A percentile compares a stretch with the other conserved stretches of the same genome.
Evolutionary conservation across 2,888 invertebrate genomes (phyloP).

Genomic region (Fragum fragum): DNA sequence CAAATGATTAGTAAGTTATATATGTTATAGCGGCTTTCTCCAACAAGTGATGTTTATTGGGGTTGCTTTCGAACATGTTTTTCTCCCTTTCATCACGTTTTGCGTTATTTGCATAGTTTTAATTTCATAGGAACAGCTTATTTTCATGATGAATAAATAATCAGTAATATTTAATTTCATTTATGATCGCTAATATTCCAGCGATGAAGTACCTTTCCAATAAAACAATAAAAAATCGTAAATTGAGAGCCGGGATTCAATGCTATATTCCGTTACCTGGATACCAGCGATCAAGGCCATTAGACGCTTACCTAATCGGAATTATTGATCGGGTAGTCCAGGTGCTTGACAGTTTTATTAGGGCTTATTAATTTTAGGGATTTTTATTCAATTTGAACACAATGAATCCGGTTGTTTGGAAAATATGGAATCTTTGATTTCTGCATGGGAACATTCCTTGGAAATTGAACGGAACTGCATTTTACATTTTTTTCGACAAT

Average conservation of each 20-base stretch:
- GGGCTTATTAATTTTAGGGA: conserved; percentile 60
- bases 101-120: neutral
- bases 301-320: conserved; percentile 58
- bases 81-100: too few relatives aligned
- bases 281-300: conserved; percentile 59
- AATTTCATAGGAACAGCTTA: conserved; percentile 16
- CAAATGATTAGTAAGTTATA: too few relatives aligned
- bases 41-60: too few relatives aligned
- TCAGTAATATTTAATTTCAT: conserved; percentile 18
- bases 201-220: conserved; percentile 62
- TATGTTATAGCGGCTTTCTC: too few relatives aligned
- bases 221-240: conserved; percentile 67
- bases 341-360: conserved; percentile 68
- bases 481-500: too few relatives aligned
- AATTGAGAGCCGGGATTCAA: conserved; percentile 56
- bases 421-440: too few relatives aligned
- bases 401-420: too few relatives aligned
- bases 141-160: conserved; percentile 18
- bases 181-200: conserved; percentile 16
- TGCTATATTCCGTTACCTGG: conserved; percentile 64
- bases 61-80: too few relatives aligned
- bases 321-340: conserved; percentile 56
- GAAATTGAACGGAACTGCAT: too few relatives aligned
- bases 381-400: conserved; percentile 10
- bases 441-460: too few relatives aligned